These are phyloP conservation scores for Clusia tigrina DNA, from an alignment of 2,888 invertebrate genomes.

Conservation along the genomic window DNA sequence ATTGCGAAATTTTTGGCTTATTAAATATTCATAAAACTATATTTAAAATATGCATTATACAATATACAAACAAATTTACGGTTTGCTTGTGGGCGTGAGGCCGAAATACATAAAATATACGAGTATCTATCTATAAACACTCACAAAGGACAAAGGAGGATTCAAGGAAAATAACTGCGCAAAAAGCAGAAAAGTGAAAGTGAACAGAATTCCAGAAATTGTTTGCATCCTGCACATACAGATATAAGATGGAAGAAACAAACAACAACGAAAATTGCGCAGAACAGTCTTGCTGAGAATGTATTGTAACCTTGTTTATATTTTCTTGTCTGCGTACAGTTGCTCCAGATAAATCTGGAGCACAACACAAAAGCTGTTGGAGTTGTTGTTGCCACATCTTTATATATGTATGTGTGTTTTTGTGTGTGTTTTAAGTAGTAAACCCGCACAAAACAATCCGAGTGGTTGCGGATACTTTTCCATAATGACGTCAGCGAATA, in stretches of 20 bases:
- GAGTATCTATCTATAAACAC: too few species aligned
- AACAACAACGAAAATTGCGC: not conserved
- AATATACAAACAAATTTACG: too few species aligned
- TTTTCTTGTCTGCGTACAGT: not conserved
- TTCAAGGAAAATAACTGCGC: not conserved
- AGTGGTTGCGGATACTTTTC: not conserved
- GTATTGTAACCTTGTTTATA: not conserved
- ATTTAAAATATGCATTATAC: too few species aligned
- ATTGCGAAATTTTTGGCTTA: too few species aligned
- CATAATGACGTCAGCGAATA: not conserved
- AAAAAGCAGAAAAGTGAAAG: not conserved
- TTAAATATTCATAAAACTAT: too few species aligned
- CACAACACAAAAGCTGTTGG: not conserved
- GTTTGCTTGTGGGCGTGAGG: too few species aligned
- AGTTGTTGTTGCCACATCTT: not conserved
- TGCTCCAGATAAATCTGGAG: not conserved
- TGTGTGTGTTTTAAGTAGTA: too few species aligned
- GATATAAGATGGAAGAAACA: too few species aligned
- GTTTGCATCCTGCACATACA: conserved; percentile 6
- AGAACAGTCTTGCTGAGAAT: not conserved
- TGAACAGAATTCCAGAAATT: not conserved
- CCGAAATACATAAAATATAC: too few species aligned
- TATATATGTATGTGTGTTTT: too few species aligned
- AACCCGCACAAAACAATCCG: not conserved
- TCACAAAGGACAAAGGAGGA: too few species aligned